These are phyloP conservation scores for Sceloporus tristichus DNA, from an alignment of 2,113 vertebrate species.

Conservation along the genomic window DNA sequence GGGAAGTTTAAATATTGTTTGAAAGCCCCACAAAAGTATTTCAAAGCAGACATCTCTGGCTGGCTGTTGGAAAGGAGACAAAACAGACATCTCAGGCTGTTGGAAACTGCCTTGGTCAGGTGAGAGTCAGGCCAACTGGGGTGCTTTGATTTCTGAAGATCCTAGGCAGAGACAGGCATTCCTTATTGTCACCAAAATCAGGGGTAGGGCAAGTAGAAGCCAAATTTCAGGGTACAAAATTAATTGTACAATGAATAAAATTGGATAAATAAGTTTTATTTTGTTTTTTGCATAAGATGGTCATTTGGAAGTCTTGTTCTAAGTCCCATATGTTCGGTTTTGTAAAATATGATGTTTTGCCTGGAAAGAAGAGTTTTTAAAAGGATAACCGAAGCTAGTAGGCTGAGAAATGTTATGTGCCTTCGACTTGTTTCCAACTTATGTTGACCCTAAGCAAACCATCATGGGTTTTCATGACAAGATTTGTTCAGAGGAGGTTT, in stretches of 20 bases:
- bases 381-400: background rate
- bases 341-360: background rate
- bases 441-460: too few species aligned
- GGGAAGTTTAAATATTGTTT: constrained; percentile 24
- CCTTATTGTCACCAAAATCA: background rate
- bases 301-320: background rate
- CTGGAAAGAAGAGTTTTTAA: background rate
- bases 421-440: too few species aligned
- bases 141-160: background rate
- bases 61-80: background rate
- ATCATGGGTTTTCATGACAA: too few species aligned
- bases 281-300: background rate
- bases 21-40: constrained; percentile 15
- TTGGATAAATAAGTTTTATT: background rate
- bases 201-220: background rate
- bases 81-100: background rate
- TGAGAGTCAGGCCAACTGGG: background rate
- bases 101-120: background rate
- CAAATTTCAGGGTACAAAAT: background rate
- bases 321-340: background rate
- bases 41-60: background rate
- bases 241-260: background rate
- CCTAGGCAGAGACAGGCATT: background rate
- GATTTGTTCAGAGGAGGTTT: too few species aligned
- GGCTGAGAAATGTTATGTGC: background rate